Evolutionary conservation across 2,113 vertebrate species (phyloP), one percentile per base, ranked within the genome.

Genomic region (Trinectes maculatus): DNA sequence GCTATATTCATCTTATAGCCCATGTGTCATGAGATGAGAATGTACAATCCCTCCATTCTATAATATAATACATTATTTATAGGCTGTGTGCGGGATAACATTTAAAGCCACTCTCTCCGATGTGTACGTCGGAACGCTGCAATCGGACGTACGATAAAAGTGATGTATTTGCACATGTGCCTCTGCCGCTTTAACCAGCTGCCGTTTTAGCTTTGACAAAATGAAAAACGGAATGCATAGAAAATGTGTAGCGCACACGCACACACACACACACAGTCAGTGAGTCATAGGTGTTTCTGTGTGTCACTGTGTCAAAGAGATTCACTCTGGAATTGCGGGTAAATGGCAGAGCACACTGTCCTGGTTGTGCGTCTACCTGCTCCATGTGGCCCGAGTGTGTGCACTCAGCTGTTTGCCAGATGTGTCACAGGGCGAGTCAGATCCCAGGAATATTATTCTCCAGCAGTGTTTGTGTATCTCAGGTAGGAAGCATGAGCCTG

Each of bases 221-320:
- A 58, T 79, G 52, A 59, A 66, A 31, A 16, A 58, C 77, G 52
- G 55, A 66, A 71, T 22, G 21, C 0, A 6, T 59, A 53, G 33
- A 8, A 28, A 39, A 53, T 8, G 21, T 36, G 42, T 29, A 47
- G 18, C 13, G 33, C 42, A 54, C 36, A 60, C 57, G 57, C 54
- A 74, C 44, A 67, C 2, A n/a, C 22, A 73, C 49, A 15, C 15
- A 24, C 3, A n/a, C 24, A 26, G 18, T 34, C 42, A 60, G 59
- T 80, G 83, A 83, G 74, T 80, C 77, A 83, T 46, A 58, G 53
- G 77, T 62, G 66, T 68, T 60, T 71, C 55, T 83, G 46, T 84
- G 71, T 85, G 80, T 84, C 76, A 85, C 82, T 73, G 78, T 82
- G 73, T 86, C 88, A 88, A 58, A 84, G 28, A 67, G 34, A 44